phyloP scores from a whole-genome alignment of 1,140 invertebrate genomes.

The Sarcophaga bullata region DNA sequence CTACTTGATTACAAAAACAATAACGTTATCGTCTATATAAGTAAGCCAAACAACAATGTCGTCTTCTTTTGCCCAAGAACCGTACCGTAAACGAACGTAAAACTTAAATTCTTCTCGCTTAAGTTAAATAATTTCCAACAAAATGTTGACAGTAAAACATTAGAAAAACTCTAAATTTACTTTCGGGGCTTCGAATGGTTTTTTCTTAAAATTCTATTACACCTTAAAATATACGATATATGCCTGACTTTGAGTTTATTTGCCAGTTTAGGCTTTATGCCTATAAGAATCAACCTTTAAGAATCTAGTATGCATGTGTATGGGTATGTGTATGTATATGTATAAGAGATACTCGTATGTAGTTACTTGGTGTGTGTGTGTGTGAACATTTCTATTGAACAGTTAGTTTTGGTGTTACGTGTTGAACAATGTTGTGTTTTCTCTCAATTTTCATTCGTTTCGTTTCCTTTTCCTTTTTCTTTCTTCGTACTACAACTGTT shows the following conservation, averaged over 20 bases:
- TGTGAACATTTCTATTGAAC: neutral
- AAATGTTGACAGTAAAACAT: constrained; percentile 17
- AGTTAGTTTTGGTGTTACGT: constrained; percentile 19
- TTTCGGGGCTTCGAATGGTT: neutral
- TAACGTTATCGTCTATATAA: neutral
- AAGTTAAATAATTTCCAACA: constrained; percentile 1
- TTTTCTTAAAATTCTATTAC: constrained; percentile 22
- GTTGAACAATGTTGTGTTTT: constrained; percentile 8
- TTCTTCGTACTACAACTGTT: neutral
- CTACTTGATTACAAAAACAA: neutral
- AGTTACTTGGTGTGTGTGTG: neutral
- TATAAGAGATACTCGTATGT: neutral
- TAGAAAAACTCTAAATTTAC: constrained; percentile 20
- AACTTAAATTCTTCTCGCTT: neutral
- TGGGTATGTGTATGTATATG: neutral
- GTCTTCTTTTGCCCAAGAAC: too few relatives aligned
- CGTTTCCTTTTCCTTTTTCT: neutral
- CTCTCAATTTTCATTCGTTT: neutral
- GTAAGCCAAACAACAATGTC: too few relatives aligned
- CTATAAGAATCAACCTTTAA: neutral
- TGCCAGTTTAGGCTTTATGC: constrained; percentile 7
- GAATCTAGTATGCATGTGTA: neutral
- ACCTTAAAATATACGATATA: neutral
- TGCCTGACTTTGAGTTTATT: constrained; percentile 7
- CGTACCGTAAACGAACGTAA: too few relatives aligned